phyloP scores from a whole-genome alignment of 2,113 vertebrate genomes.

The Copsychus sechellarum region DNA sequence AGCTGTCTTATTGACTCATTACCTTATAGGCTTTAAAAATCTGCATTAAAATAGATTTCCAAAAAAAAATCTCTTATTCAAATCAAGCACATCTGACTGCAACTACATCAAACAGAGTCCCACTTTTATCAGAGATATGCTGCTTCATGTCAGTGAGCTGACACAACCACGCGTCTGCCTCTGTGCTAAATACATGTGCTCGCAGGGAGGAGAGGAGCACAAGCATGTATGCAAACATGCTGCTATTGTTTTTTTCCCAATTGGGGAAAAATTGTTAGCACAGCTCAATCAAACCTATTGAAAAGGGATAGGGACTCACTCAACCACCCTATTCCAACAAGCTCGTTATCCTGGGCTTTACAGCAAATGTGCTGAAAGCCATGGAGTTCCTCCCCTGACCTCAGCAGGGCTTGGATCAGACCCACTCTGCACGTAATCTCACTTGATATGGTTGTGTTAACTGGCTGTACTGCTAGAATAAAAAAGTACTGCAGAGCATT shows the following conservation, averaged over 20 bases:
- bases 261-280: background rate
- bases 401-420: background rate
- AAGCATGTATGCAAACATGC: background rate
- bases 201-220: background rate
- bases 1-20: slow-evolving; percentile 58
- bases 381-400: background rate
- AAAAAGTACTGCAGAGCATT: background rate
- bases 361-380: background rate
- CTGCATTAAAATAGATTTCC: slow-evolving; percentile 55
- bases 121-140: slow-evolving; percentile 45
- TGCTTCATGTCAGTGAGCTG: slow-evolving; percentile 51
- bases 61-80: slow-evolving; percentile 37
- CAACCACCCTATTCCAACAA: background rate
- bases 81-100: slow-evolving; percentile 44
- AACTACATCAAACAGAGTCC: slow-evolving; percentile 62
- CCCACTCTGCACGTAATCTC: background rate
- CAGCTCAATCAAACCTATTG: slow-evolving; percentile 4
- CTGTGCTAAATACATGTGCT: background rate
- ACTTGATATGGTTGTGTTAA: slow-evolving; percentile 29
- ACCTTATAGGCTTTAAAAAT: slow-evolving; percentile 45
- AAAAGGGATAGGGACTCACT: background rate
- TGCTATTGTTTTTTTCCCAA: background rate
- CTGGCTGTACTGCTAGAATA: background rate
- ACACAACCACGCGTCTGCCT: slow-evolving; percentile 41
- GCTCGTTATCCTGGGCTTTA: background rate